Evolutionary conservation across 2,888 invertebrate species (phyloP), one percentile per base, ranked within the genome.

Genomic region (Gymnocheta viridis): DNA sequence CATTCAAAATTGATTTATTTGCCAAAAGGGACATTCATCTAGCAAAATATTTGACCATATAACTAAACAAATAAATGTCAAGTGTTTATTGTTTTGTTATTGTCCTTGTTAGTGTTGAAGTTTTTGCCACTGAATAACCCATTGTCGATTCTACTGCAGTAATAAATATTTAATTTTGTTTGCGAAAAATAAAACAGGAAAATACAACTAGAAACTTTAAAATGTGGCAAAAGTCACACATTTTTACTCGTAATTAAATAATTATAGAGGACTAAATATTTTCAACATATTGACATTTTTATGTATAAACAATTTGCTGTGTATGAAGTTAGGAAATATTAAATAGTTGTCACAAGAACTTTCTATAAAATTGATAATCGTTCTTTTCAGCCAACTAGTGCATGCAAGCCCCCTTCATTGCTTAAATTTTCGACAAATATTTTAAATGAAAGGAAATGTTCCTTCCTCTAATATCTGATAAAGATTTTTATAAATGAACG

Each of bases 1-100:
- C 60, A 82, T 79, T 69, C 69, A 73, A 82, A 82, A 79, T 69
- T 79, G 82, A 82, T 82, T 82, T 82, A 82, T 82, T 82, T 73
- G 69, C 72, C 82, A 74, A 78, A 79, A 74, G 78, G 78, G 82
- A 82, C 82, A 82, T 64, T 82, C 64, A 69, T 73, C 78, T 73
- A 69, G 38, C 78, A 73, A 74, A 78, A 82, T 73, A 82, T 78
- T 67, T 78, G 67, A 67, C 73, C 78, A 82, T 35, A 41, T 49
- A 78, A 35, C 69, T 41, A 62, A 82, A 73, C 54, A 79, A 78
- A 74, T 74, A 69, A 74, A 82, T 74, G 82, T 82, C 82, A 78
- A 82, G 64, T 82, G 82, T 69, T 82, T 78, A 82, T 73, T 79
- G 78, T 69, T 41, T 77, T 72, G 47, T 64, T 51, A 38, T 24